phyloP scores from a whole-genome alignment of 2,113 vertebrate species.

The Neopipo cinnamomea region DNA sequence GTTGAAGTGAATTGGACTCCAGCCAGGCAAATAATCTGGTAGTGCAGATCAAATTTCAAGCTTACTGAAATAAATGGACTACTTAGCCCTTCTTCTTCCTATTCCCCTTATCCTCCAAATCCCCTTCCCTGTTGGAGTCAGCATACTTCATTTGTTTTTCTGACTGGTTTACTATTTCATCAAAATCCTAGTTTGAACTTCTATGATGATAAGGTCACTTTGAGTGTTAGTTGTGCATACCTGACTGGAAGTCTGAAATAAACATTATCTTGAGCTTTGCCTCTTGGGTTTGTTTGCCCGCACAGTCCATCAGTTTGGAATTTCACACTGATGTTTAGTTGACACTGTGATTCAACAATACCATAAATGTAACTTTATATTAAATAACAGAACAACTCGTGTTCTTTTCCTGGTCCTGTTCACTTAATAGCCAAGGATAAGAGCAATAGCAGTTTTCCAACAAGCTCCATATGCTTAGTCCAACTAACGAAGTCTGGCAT shows the following conservation, averaged over 20 bases:
- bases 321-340: not conserved
- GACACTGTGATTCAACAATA: not conserved
- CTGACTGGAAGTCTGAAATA: not conserved
- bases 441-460: slow-evolving; percentile 9
- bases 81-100: slow-evolving; percentile 2
- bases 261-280: not conserved
- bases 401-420: not conserved
- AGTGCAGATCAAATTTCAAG: slow-evolving; percentile 33
- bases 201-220: not conserved
- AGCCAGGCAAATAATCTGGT: slow-evolving; percentile 44
- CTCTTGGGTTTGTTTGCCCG: not conserved
- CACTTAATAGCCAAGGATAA: not conserved
- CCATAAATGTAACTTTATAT: not conserved
- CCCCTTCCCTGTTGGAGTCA: not conserved
- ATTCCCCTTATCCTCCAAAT: not conserved
- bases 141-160: not conserved
- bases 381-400: not conserved
- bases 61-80: slow-evolving; percentile 10
- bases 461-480: not conserved
- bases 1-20: slow-evolving; percentile 33
- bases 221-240: not conserved
- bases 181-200: not conserved
- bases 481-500: not conserved
- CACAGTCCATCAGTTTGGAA: not conserved
- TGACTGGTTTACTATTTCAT: slow-evolving; percentile 15